Evolutionary conservation across 2,888 invertebrate species (phyloP), one percentile per base, ranked within the genome.

Genomic region (Rhamnusium bicolor): DNA sequence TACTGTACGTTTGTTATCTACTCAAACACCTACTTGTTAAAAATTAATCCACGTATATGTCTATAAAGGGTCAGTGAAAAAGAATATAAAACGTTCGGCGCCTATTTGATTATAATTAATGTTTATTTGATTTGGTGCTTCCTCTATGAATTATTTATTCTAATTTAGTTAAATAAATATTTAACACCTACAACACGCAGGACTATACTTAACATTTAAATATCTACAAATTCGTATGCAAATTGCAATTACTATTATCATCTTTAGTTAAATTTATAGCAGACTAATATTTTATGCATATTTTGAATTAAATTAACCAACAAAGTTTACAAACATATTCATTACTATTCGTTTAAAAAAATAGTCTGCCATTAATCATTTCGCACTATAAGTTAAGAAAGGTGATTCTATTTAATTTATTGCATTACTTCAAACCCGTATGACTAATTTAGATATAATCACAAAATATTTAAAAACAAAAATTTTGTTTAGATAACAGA

Each of bases 391-490:
- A 60, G 46, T n/a, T n/a, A 19, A 18, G 47, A 19, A 21, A 61
- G 46, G 61, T 61, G 61, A 46, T 46, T 46, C 7, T 19, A 46
- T 46, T 61, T 40, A 46, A 46, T 46, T 46, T 61, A 46, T 61
- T 21, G 7, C 61, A 4, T 61, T 46, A 61, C 21, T 40, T 61
- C 46, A 19, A 29, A 14, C 10, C 16, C 5, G 29, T 47, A 21
- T 29, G 14, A 21, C 61, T 61, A 61, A 61, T 61, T 46, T 61
- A 61, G 61, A 61, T 61, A 21, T 12, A 12, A 61, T 27, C 61
- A 7, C n/a, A 46, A 19, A 61, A 40, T 61, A 61, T 12, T 61
- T 61, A 61, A 61, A 61, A 61, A 61, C 19, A 24, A 32, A 46
- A 46, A 61, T 65, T 51, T 21, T 19, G 65, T 16, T 14, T 51